Evolutionary conservation across 2,888 invertebrate species (phyloP), one percentile per base, ranked within the genome.

Genomic region (Aquatica leii): DNA sequence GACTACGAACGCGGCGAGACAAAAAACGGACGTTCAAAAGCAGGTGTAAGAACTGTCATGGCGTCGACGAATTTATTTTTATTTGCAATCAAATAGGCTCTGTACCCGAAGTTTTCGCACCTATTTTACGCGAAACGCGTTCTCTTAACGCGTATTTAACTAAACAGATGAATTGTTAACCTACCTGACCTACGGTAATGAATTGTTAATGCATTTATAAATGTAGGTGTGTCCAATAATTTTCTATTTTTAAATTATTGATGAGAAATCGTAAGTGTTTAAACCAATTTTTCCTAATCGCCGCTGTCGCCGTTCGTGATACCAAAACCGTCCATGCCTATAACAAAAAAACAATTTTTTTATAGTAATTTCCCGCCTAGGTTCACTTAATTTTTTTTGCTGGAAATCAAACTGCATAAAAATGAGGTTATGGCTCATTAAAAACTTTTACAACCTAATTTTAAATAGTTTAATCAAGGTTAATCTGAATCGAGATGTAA

Each of bases 21-120:
- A 52, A 52, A 31, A 50, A 53, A 21, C 46, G 52, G 53, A 59
- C 61, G 58, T 62, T 61, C n/a, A 58, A 58, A 57, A 62, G 69
- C 68, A 70, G 66, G 70, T 70, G 70, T 59, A 69, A 51, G 62
- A 69, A 75, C 76, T 79, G 79, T 79, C 79, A 79, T 80, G 80
- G 80, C 80, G 78, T 77, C 76, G 76, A 76, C 75, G 75, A 77
- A 76, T 77, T 77, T 75, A 74, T 74, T 73, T 74, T 75, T 71
- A 70, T 72, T 75, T 65, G 14, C 24, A 37, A 59, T 54, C 35
- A 61, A 56, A 60, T 31, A 21, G 46, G 40, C 18, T 41, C 59
- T 57, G 43, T 31, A 12, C 35, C n/a, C 1, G 17, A 15, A 5
- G 56, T 54, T 49, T 11, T 14, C 31, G 18, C 50, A 1, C 18